These are phyloP conservation scores for Anthophora plumipes DNA, from an alignment of 2,888 invertebrate genomes.

Conservation along the genomic window DNA sequence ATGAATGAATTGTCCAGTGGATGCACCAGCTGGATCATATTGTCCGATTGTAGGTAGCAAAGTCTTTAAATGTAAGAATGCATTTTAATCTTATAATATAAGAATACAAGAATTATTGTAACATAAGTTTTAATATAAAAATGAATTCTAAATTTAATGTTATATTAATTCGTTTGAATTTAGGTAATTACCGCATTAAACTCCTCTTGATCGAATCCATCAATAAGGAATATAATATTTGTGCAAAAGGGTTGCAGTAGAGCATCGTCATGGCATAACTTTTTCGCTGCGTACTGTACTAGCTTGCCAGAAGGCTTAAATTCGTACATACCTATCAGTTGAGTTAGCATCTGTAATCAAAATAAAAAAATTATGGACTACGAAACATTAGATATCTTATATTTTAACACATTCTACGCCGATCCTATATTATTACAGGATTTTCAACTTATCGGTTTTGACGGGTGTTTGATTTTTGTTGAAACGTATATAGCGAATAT, in stretches of 20 bases:
- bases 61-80: constrained; percentile 66
- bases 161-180: not conserved
- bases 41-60: constrained; percentile 77
- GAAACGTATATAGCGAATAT: too few relatives aligned
- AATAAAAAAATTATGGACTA: too few relatives aligned
- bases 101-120: too few relatives aligned
- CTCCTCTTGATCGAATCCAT: constrained; percentile 87
- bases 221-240: constrained; percentile 88
- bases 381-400: too few relatives aligned
- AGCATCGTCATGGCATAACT: constrained; percentile 86
- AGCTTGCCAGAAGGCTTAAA: constrained; percentile 87
- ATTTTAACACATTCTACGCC: too few relatives aligned
- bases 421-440: too few relatives aligned
- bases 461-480: too few relatives aligned
- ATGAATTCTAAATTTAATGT: constrained; percentile 62
- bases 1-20: constrained; percentile 79
- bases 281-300: constrained; percentile 83
- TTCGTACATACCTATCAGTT: constrained; percentile 83
- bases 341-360: constrained; percentile 25
- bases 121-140: too few relatives aligned
- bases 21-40: constrained; percentile 81
- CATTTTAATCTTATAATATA: constrained; percentile 23
- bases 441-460: too few relatives aligned
- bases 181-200: constrained; percentile 84
- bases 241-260: constrained; percentile 87